phyloP scores from a whole-genome alignment of 2,113 vertebrate genomes.

The Circaetus gallicus region DNA sequence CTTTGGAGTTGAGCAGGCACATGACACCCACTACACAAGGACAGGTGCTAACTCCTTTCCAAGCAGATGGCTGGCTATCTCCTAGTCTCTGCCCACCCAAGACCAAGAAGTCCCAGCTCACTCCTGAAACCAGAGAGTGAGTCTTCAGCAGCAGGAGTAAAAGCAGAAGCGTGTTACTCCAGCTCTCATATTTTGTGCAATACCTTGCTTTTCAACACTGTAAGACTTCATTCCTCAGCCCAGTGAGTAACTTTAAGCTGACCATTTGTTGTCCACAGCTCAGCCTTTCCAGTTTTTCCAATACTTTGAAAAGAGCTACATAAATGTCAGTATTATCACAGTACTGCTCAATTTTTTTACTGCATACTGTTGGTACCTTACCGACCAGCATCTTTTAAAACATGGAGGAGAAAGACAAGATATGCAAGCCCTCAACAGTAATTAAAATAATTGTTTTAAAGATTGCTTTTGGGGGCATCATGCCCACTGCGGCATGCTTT shows the following conservation, averaged over 20 bases:
- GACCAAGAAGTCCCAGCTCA: background rate
- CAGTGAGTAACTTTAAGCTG: background rate
- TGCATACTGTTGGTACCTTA: background rate
- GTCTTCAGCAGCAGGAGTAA: background rate
- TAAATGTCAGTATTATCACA: background rate
- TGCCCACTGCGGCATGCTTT: background rate
- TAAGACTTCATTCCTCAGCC: background rate
- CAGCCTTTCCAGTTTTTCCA: background rate
- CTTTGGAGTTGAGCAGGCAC: fast-evolving
- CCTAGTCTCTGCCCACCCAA: background rate
- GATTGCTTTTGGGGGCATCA: background rate
- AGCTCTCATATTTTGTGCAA: background rate
- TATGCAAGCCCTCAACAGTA: background rate
- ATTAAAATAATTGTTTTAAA: background rate
- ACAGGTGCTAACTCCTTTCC: background rate
- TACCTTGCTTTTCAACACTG: background rate
- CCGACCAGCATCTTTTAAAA: background rate
- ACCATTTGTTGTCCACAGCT: background rate
- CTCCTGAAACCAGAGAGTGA: background rate
- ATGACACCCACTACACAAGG: fast-evolving
- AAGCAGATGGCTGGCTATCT: background rate
- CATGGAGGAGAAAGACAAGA: background rate
- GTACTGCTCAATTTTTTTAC: background rate
- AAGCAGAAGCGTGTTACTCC: background rate
- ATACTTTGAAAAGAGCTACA: background rate